phyloP scores from a whole-genome alignment of 92 coral and sea anemone species.

The Desmophyllum pertusum region DNA sequence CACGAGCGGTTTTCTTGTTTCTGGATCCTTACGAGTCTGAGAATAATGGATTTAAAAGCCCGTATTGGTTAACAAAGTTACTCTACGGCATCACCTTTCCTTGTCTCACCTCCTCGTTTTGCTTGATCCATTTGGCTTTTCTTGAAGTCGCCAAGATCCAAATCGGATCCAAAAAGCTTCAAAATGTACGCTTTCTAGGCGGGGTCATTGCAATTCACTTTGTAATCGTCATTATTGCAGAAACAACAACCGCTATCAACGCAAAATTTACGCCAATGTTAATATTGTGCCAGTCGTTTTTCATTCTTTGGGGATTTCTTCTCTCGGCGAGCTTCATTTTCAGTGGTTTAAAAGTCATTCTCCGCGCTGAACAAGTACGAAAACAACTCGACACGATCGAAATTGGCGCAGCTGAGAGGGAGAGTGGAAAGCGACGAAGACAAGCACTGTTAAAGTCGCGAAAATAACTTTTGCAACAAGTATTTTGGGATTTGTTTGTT shows the following conservation, averaged over 20 bases:
- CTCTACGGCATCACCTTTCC: constrained; percentile 73
- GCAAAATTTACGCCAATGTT: constrained; percentile 43
- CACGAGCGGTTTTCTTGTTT: constrained; percentile 66
- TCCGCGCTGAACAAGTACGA: background rate
- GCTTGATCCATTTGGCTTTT: constrained; percentile 72
- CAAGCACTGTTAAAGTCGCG: constrained; percentile 67
- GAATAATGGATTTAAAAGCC: constrained; percentile 53
- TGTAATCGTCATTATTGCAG: constrained; percentile 57
- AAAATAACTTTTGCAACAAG: constrained; percentile 71
- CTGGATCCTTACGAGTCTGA: constrained; percentile 72
- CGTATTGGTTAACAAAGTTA: constrained; percentile 26
- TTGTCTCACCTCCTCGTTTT: constrained; percentile 77
- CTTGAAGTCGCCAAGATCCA: constrained; percentile 72
- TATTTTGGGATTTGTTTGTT: constrained; percentile 70
- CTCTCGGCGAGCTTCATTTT: constrained; percentile 70
- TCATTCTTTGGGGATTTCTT: constrained; percentile 71
- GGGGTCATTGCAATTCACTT: constrained; percentile 66
- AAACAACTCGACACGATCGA: constrained; percentile 40
- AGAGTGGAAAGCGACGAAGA: background rate
- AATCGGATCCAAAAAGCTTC: constrained; percentile 48
- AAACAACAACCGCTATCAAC: constrained; percentile 31
- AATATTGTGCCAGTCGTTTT: constrained; percentile 67
- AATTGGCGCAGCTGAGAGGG: background rate
- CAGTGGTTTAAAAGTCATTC: constrained; percentile 74
- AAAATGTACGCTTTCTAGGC: constrained; percentile 56